These are phyloP conservation scores for Taurulus bubalis DNA, from an alignment of 2,113 vertebrate genomes.

Conservation along the genomic window DNA sequence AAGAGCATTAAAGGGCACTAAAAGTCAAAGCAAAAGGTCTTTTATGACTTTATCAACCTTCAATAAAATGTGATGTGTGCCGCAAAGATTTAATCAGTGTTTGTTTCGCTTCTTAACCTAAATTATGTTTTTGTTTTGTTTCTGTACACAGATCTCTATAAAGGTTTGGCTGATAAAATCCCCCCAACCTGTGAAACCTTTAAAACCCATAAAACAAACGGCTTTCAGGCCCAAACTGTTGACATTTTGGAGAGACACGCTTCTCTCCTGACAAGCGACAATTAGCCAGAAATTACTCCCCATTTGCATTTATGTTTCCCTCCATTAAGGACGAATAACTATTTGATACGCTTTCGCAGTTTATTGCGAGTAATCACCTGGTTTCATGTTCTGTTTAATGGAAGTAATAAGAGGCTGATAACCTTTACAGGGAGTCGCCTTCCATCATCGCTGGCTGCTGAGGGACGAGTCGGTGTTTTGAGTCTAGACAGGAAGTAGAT, in stretches of 20 bases:
- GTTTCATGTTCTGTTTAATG: constrained; percentile 46
- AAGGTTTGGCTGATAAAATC: neutral
- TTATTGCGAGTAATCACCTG: constrained; percentile 50
- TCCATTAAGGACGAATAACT: constrained; percentile 46
- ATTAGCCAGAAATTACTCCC: constrained; percentile 55
- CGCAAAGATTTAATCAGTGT: constrained; percentile 2
- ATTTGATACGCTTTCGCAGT: constrained; percentile 24
- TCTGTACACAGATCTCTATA: neutral
- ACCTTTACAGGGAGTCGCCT: constrained; percentile 29
- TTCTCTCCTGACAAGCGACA: constrained; percentile 33
- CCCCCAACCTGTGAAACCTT: constrained; percentile 34
- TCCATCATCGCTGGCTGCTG: constrained; percentile 26
- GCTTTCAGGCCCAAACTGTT: constrained; percentile 33
- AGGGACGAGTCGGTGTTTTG: constrained; percentile 45
- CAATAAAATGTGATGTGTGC: no score
- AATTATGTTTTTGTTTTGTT: neutral
- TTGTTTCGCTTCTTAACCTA: neutral
- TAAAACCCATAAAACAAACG: constrained; percentile 47
- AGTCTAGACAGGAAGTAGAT: constrained; percentile 33
- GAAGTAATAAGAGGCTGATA: constrained; percentile 38
- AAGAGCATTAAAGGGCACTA: no score
- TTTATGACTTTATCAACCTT: no score
- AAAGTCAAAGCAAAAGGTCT: no score
- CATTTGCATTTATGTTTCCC: constrained; percentile 48
- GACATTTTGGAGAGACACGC: constrained; percentile 34